Base-by-base conservation (phyloP, 2,113 vertebrate genomes). In the Paradoxurus hermaphroditus region DNA sequence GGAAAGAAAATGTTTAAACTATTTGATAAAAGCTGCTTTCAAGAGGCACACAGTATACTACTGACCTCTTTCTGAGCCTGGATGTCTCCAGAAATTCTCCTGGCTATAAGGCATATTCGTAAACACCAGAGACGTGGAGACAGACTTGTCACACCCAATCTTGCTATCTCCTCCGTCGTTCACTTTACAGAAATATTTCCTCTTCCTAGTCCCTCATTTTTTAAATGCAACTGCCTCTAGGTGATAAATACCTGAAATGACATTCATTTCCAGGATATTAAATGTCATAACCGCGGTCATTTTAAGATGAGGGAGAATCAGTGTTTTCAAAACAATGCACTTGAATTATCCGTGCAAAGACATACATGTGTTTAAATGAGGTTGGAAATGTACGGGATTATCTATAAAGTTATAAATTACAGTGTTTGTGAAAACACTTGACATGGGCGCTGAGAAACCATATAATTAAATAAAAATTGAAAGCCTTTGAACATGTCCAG, bases 401-500 rank as follows among this genome's bases (percentile, higher is more conserved):
- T 97, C 97, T 98, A 96, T 97, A 97, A 97, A 89, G 9, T 98
- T 98, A 95, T 96, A 98, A 98, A 98, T 98, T 98, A 98, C 91
- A 98, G 96, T 94, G 90, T 97, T 95, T 97, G 96, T 98, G 97
- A 98, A 98, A 98, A 97, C 19, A 63, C n/a, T 95, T 97, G 97
- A 98, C 98, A 97, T 95, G 94, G 97, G 79, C 96, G 97, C 94
- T 88, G 95, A 97, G 97, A 97, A 97, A 96, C 73, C 97, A 96
- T 95, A 92, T 97, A 94, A 98, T 97, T 98, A 98, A 98, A 98
- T 97, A 97, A 98, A 98, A 98, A 96, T 95, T 63, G 89, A 98
- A 98, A 98, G 94, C 39, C 89, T 4, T 97, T 97, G 97, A 98
- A 97, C 97, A 98, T 89, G 94, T 93, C 92, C 96, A 98, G 97